These are phyloP conservation scores for Lutraria lutraria DNA, from an alignment of 2,888 invertebrate genomes.

Conservation along the genomic window DNA sequence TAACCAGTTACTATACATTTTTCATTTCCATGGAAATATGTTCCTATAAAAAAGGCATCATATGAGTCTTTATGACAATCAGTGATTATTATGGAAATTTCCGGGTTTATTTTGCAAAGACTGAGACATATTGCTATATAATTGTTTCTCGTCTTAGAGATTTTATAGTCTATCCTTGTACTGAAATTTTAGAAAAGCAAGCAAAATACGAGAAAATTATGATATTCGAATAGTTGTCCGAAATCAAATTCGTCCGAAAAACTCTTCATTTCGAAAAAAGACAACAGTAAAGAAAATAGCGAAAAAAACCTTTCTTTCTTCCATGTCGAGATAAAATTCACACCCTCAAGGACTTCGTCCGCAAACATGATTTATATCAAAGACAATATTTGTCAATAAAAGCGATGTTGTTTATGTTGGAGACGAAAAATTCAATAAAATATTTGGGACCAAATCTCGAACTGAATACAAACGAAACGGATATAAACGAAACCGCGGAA, in stretches of 20 bases:
- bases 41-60: too few relatives aligned
- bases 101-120: too few relatives aligned
- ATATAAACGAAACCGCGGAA: not conserved
- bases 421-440: not conserved
- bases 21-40: too few relatives aligned
- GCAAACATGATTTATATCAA: constrained; percentile 72
- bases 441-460: not conserved
- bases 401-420: constrained; percentile 43
- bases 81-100: too few relatives aligned
- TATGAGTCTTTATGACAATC: too few relatives aligned
- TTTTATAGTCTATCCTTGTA: too few relatives aligned
- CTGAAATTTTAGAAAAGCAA: too few relatives aligned
- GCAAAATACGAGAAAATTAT: too few relatives aligned
- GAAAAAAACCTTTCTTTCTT: constrained; percentile 79
- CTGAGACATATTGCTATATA: too few relatives aligned
- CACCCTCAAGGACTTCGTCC: constrained; percentile 80
- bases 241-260: not conserved
- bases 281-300: not conserved
- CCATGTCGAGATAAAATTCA: constrained; percentile 82
- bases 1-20: too few relatives aligned
- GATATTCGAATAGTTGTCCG: not conserved
- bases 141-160: too few relatives aligned
- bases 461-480: not conserved
- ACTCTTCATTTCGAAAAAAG: not conserved
- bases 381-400: not conserved